Percentiles rank a stretch among this genome's conserved stretches.
Conservation (phyloP, 2,113 vertebrate genomes). For the Hydropotes inermis region DNA sequence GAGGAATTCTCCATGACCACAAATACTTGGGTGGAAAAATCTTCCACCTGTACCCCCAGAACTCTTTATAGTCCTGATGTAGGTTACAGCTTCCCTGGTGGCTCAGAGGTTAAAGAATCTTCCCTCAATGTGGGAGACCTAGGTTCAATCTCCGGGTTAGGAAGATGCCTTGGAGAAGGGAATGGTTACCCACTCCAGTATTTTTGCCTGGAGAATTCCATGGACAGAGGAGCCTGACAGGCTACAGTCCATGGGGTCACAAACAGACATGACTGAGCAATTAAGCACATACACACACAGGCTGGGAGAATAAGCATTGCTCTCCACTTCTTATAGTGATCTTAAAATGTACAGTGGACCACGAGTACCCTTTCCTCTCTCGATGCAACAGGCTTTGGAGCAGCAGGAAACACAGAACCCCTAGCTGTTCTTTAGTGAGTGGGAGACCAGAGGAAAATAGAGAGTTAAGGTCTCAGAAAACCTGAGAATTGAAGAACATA, state of each 20-base stretch:
- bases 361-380: not conserved
- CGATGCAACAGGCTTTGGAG: not conserved
- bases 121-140: not conserved
- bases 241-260: not conserved
- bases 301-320: not conserved
- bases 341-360: not conserved
- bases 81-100: not conserved
- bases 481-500: not conserved
- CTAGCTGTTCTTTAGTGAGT: not conserved
- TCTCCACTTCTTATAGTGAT: not conserved
- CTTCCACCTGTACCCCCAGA: not conserved
- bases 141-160: not conserved
- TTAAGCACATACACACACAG: not conserved
- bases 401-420: not conserved
- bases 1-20: not conserved
- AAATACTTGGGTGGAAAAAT: not conserved
- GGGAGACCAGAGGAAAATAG: not conserved
- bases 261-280: not conserved
- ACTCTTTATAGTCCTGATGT: not conserved
- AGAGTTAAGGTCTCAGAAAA: not conserved
- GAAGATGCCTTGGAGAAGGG: not conserved
- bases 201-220: not conserved
- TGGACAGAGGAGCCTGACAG: not conserved
- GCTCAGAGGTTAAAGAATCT: not conserved
- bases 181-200: not conserved